phyloP scores from a whole-genome alignment of 1,140 invertebrate genomes.

The Bombus waltoni region DNA sequence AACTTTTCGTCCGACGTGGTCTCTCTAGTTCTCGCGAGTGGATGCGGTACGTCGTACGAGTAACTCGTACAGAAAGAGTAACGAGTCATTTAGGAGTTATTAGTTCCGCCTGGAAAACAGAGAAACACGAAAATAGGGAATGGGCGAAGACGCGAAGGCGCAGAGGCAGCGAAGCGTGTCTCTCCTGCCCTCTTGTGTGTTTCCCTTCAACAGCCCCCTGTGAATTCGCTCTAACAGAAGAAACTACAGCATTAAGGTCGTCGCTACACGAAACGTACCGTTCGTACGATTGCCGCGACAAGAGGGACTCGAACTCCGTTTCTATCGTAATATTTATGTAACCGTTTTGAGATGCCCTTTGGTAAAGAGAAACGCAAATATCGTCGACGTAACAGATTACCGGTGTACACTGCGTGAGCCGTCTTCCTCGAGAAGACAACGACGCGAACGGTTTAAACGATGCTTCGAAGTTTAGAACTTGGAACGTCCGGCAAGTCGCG shows the following conservation, averaged over 20 bases:
- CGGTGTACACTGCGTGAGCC: background rate
- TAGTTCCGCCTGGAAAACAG: conserved; percentile 67
- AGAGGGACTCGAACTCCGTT: background rate
- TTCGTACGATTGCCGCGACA: conserved; percentile 46
- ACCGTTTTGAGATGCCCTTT: background rate
- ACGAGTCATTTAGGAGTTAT: conserved; percentile 73
- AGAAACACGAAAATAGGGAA: conserved; percentile 58
- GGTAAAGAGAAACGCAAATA: background rate
- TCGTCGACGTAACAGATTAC: background rate
- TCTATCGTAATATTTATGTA: conserved; percentile 25
- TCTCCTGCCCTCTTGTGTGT: conserved; percentile 57
- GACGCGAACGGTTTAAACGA: too few relatives aligned
- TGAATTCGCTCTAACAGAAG: conserved; percentile 33
- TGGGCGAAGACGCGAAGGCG: conserved; percentile 50
- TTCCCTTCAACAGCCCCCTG: conserved; percentile 45
- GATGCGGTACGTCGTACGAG: background rate
- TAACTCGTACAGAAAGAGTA: conserved; percentile 33
- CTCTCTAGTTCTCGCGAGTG: background rate
- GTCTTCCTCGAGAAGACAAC: background rate
- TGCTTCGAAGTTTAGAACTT: too few relatives aligned
- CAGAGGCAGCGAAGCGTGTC: conserved; percentile 57
- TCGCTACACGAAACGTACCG: conserved; percentile 35
- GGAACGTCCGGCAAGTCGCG: too few relatives aligned
- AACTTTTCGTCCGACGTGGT: background rate
- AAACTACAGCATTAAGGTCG: conserved; percentile 32